A percentile compares a stretch with the other conserved stretches of the same genome.
phyloP scores from a whole-genome alignment of 64 coral and sea anemone genomes.

The Stichodactyla mertensii region DNA sequence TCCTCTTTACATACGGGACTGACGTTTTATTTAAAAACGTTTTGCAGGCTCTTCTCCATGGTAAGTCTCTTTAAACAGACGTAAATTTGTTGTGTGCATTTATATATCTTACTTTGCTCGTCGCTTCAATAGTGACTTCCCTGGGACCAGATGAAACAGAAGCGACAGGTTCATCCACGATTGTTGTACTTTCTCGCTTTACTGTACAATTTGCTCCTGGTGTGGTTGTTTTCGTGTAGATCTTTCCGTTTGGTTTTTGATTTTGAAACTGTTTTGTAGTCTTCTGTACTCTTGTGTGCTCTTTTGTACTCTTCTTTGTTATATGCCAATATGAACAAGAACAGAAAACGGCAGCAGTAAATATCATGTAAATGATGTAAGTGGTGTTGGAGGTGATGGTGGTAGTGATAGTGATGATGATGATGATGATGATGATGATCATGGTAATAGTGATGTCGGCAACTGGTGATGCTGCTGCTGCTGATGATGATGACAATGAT shows the following conservation, averaged over 20 bases:
- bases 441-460: neutral
- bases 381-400: neutral
- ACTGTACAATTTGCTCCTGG: neutral
- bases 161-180: neutral
- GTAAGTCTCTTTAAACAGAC: no score
- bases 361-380: neutral
- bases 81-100: no score
- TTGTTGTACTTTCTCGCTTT: neutral
- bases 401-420: neutral
- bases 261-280: neutral
- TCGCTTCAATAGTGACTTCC: constrained; percentile 3
- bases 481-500: neutral
- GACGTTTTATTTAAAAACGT: no score
- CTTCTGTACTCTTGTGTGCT: neutral
- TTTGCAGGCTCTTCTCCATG: no score
- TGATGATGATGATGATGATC: neutral
- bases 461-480: neutral
- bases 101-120: neutral
- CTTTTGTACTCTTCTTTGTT: neutral
- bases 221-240: neutral
- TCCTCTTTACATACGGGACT: no score
- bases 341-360: no score
- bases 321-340: neutral
- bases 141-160: constrained; percentile 9
- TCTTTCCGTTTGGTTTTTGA: neutral